Base-by-base conservation (phyloP, 1,140 invertebrate species). In the Brachionus sp. region DNA sequence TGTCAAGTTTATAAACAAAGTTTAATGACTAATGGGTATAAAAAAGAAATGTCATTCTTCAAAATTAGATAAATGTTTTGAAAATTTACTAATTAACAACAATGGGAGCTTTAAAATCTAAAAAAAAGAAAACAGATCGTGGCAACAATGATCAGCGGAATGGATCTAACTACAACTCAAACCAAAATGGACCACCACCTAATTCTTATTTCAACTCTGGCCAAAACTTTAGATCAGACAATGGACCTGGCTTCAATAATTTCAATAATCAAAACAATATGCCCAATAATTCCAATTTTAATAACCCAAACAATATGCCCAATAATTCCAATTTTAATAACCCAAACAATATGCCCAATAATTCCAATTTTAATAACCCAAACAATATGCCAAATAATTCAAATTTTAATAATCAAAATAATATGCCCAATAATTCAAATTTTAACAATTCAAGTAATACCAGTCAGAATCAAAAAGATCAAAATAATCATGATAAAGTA, bases 91-190 rank as follows among this genome's bases (percentile, higher is more conserved):
- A 70, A 37, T 39, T 16, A 37, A 37, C 3, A 5, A 70, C 7
- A 70, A 70, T 70, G 66, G 66, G 66, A 19, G 64, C 64, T 35
- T 33, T 29, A 35, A 68, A 68, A 68, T 68, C 64, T 13, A 70
- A 70, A 33, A 42, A 35, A n/a, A 70, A 70, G 66, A 70, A 70
- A 12, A 10, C 33, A 37, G 35, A 70, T 39, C 16, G 16, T 5
- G 50, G 16, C 19, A 19, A 9, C 5, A 23, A 57, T 57, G 50
- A 57, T 19, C 50, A 57, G 5, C 33, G 37, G n/a, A 39, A 39
- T 70, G 66, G 66, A n/a, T 35, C 66, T 5, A 66, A 66, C 64
- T 10, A 29, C 6, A 39, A 70, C 16, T n/a, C 62, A 23, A 66
- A 53, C 19, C 50, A 57, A 57, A 57, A 57, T 57, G 16, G 16